Conservation (phyloP, 1,140 invertebrate species). For the Sweltsa coloradensis region DNA sequence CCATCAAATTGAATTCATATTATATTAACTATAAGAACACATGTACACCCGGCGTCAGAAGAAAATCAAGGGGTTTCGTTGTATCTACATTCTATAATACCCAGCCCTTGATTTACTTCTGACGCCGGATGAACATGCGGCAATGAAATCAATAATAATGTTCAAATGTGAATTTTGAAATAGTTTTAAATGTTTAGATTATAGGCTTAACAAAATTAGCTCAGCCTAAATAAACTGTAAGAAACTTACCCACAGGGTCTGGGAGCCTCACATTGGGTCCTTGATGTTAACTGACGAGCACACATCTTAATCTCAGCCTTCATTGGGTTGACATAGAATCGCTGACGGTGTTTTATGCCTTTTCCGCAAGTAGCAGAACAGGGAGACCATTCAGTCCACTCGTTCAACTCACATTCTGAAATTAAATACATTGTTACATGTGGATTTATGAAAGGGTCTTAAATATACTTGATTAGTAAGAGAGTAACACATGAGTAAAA, state of each 20-base stretch:
- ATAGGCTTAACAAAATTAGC: not conserved
- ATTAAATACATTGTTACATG: not conserved
- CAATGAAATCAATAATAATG: constrained; percentile 14
- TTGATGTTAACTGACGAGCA: not conserved
- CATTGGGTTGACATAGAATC: constrained; percentile 32
- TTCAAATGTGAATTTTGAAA: not conserved
- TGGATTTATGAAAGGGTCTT: not conserved
- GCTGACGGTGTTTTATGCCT: constrained; percentile 34
- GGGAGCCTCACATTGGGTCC: not conserved
- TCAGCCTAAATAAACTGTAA: too few relatives aligned
- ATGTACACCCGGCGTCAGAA: too few relatives aligned
- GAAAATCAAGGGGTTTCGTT: too few relatives aligned
- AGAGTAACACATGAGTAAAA: not conserved
- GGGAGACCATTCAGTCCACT: constrained; percentile 35
- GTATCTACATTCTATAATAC: too few relatives aligned
- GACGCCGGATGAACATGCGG: too few relatives aligned
- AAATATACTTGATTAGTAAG: not conserved
- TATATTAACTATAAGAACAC: constrained; percentile 12
- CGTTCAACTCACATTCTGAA: constrained; percentile 30
- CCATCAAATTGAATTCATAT: not conserved
- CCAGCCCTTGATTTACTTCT: too few relatives aligned
- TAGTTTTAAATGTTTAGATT: not conserved
- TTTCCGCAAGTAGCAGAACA: constrained; percentile 45
- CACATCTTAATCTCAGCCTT: constrained; percentile 34
- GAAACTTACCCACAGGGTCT: too few relatives aligned